phyloP scores from a whole-genome alignment of 1,140 invertebrate species.

The Dendrolimus punctatus region DNA sequence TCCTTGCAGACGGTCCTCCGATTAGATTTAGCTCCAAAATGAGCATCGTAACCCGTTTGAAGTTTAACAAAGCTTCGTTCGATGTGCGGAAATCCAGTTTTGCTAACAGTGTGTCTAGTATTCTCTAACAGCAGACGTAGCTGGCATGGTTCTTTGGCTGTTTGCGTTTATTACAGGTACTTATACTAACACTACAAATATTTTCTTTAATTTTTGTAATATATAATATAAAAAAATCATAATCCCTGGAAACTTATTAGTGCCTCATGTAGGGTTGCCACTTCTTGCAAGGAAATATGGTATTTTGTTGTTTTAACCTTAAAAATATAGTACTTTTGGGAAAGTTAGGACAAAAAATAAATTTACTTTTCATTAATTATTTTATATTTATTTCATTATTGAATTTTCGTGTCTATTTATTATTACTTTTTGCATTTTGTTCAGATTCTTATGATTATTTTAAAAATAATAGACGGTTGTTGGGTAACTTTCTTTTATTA shows the following conservation, averaged over 20 bases:
- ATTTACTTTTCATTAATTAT: no score
- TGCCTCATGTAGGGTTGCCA: no score
- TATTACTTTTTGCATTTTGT: not conserved
- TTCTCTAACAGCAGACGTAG: conserved; percentile 33
- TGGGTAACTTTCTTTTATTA: not conserved
- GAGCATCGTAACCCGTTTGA: conserved; percentile 49
- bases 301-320: no score
- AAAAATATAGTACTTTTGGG: no score
- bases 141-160: conserved; percentile 54
- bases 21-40: conserved; percentile 60
- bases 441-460: not conserved
- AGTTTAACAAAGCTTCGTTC: conserved; percentile 43
- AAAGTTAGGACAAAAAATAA: no score
- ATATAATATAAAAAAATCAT: not conserved
- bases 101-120: conserved; percentile 33
- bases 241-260: no score
- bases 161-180: conserved; percentile 50
- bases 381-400: no score
- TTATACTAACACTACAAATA: conserved; percentile 10
- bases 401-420: not conserved
- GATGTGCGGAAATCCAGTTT: conserved; percentile 40
- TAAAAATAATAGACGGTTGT: no score
- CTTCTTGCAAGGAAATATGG: no score
- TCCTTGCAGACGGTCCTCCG: conserved; percentile 46
- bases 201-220: not conserved